Percentiles rank a stretch among this genome's conserved stretches.
These are phyloP conservation scores for Lithophane socia DNA, from an alignment of 2,888 invertebrate species.

Conservation along the genomic window DNA sequence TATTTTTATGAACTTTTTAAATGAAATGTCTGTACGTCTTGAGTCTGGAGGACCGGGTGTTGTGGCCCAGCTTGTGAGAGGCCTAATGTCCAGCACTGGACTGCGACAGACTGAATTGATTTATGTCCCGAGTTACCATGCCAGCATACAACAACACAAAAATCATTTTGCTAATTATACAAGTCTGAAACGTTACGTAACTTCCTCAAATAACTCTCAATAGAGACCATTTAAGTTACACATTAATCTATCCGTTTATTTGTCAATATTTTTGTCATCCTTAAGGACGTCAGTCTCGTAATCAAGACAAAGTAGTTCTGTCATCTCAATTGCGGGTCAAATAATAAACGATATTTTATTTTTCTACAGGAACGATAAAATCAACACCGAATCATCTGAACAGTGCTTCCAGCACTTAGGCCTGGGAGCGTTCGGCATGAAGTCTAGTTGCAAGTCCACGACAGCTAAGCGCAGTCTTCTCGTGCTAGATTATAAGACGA, in stretches of 20 bases:
- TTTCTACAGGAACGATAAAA: constrained; percentile 14
- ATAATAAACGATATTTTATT: not conserved
- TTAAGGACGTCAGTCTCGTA: not conserved
- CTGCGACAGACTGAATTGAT: not conserved
- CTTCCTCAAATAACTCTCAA: not conserved
- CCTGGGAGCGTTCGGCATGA: constrained; percentile 17
- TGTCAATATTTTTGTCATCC: not conserved
- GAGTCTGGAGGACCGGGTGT: not conserved
- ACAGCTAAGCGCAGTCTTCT: constrained; percentile 21
- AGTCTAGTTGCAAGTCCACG: constrained; percentile 19
- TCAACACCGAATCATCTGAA: not conserved
- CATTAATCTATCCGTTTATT: not conserved
- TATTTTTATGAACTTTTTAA: not conserved
- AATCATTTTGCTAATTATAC: not conserved
- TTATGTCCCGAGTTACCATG: not conserved
- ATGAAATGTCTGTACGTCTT: not conserved
- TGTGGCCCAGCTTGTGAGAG: not conserved
- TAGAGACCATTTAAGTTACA: not conserved
- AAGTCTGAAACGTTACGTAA: not conserved
- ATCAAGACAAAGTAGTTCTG: not conserved
- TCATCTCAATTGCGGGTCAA: not conserved
- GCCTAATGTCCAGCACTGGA: no score
- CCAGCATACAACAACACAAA: not conserved
- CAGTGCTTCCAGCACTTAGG: constrained; percentile 44
- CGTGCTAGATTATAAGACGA: constrained; percentile 11